Conservation (phyloP, 1,140 invertebrate genomes). For the Macrocentrus cingulum region DNA sequence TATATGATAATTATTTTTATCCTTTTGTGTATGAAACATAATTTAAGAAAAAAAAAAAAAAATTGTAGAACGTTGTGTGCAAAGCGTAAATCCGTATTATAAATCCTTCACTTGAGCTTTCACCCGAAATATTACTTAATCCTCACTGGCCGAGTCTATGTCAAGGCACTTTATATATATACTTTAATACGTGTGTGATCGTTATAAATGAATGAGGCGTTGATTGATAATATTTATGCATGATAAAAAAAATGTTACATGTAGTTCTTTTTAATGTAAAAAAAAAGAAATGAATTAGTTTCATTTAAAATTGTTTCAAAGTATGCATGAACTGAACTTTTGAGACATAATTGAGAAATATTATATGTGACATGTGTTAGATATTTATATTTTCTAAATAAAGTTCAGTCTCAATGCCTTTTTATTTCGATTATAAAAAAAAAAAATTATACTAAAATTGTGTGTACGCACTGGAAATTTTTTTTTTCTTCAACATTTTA, state of each 20-base stretch:
- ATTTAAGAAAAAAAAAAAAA: constrained; percentile 5
- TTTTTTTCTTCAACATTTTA: too few species aligned
- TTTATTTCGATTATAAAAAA: too few species aligned
- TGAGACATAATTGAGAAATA: too few species aligned
- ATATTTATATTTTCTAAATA: too few species aligned
- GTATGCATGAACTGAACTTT: too few species aligned
- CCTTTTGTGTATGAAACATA: neutral
- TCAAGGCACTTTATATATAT: constrained; percentile 17
- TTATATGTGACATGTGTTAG: too few species aligned
- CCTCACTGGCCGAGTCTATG: constrained; percentile 49
- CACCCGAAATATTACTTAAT: constrained; percentile 56
- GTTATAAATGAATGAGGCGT: constrained; percentile 4
- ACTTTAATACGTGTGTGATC: constrained; percentile 20
- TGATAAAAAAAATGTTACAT: constrained; percentile 1
- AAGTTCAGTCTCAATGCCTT: too few species aligned
- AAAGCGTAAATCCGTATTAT: constrained; percentile 15
- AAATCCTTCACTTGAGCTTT: constrained; percentile 8
- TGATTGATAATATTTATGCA: neutral
- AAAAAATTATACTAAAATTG: too few species aligned
- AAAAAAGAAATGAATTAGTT: constrained; percentile 11
- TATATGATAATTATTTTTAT: constrained; percentile 10
- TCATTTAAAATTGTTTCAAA: too few species aligned
- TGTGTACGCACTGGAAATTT: too few species aligned
- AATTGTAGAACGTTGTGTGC: constrained; percentile 4
- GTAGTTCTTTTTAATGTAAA: constrained; percentile 4